These are phyloP conservation scores for Delphinus delphis DNA, from an alignment of 2,113 vertebrate species.

Conservation along the genomic window DNA sequence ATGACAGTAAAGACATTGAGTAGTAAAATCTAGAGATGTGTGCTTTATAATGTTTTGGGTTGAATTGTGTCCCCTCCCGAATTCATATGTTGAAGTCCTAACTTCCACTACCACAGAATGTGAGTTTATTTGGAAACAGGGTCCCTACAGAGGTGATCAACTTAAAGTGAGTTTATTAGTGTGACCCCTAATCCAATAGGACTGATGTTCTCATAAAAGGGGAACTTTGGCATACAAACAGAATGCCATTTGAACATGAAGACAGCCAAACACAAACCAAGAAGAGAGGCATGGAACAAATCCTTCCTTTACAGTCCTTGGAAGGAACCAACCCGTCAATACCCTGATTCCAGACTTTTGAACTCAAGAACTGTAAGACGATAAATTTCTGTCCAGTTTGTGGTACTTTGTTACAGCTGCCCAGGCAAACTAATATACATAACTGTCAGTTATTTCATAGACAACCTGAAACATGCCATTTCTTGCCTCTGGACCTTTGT, in stretches of 20 bases:
- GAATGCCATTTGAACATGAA: accelerated
- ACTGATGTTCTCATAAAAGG: neutral
- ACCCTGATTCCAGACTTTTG: neutral
- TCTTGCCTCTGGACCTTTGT: neutral
- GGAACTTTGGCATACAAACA: neutral
- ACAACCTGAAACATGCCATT: accelerated
- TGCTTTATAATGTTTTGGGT: neutral
- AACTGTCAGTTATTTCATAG: neutral
- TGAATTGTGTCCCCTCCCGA: neutral
- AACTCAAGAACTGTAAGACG: neutral
- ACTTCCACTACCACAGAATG: neutral
- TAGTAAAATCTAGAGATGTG: neutral
- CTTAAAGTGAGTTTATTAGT: neutral
- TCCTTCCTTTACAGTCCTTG: neutral
- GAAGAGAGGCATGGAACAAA: neutral
- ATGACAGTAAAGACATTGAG: neutral
- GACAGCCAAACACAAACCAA: neutral
- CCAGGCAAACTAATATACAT: neutral
- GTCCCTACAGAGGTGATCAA: neutral
- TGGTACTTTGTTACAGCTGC: neutral
- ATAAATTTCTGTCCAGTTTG: no score
- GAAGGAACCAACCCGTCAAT: neutral
- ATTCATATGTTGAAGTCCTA: neutral
- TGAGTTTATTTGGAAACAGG: neutral
- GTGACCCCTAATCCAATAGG: neutral